phyloP scores from a whole-genome alignment of 2,797 vertebrate species.

The Propithecus perrieri region DNA sequence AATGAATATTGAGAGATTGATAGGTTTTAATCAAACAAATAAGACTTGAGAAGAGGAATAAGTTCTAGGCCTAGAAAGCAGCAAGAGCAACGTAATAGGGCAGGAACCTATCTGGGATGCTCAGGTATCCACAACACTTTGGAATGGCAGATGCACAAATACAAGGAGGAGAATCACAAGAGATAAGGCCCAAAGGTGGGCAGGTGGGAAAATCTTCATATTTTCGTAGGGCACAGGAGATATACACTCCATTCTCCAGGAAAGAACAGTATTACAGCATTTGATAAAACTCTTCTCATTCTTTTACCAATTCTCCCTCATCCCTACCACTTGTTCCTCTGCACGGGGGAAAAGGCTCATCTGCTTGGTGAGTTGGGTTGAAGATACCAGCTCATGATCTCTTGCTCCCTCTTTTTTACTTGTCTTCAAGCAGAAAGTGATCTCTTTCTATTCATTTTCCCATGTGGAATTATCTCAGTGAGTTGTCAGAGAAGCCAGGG shows the following conservation, averaged over 20 bases:
- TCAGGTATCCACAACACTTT: neutral
- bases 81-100: neutral
- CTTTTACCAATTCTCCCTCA: neutral
- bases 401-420: neutral
- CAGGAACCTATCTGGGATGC: neutral
- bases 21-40: neutral
- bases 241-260: neutral
- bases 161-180: neutral
- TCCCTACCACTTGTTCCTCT: neutral
- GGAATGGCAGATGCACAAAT: neutral
- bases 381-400: neutral
- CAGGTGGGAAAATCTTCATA: neutral
- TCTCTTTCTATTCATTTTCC: neutral
- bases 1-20: neutral
- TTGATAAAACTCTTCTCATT: neutral
- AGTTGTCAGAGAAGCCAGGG: neutral
- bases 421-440: neutral
- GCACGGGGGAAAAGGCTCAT: neutral
- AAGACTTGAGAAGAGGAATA: neutral
- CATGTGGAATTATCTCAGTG: neutral
- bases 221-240: neutral
- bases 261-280: neutral
- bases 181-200: neutral
- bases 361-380: neutral
- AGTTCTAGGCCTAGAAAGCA: neutral